Evolutionary conservation across 2,113 vertebrate genomes (phyloP).

Genomic region (Peromyscus maniculatus): DNA sequence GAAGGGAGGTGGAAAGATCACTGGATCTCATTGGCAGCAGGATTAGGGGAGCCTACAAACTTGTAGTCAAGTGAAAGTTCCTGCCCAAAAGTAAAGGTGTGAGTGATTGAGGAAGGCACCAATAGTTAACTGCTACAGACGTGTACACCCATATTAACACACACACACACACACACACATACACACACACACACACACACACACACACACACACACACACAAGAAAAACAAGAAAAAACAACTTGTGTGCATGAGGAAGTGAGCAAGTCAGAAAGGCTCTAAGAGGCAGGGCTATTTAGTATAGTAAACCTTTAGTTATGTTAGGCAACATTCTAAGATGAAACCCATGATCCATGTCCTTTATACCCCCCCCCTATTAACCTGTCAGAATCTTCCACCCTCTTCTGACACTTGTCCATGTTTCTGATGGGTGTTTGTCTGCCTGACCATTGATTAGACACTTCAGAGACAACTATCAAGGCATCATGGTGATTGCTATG

Average conservation of each 20-base stretch:
- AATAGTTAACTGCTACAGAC: not conserved
- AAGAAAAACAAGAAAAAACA: too few species aligned
- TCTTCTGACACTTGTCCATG: not conserved
- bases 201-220: not conserved
- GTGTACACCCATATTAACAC: not conserved
- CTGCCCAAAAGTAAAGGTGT: not conserved
- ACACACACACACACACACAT: not conserved
- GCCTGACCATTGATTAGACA: not conserved
- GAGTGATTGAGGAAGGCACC: not conserved
- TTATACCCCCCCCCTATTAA: not conserved
- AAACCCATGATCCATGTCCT: not conserved
- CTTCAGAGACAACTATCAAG: not conserved
- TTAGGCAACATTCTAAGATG: not conserved
- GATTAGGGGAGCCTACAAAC: not conserved
- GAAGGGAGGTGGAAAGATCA: not conserved
- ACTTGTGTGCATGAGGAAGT: not conserved
- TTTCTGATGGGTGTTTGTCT: not conserved
- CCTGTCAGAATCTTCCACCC: not conserved
- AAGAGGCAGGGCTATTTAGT: not conserved
- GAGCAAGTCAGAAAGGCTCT: not conserved
- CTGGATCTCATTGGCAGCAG: not conserved
- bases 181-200: not conserved
- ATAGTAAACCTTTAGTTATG: not conserved
- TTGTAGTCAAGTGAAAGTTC: not conserved
- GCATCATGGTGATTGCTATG: not conserved